Conservation (phyloP, 92 coral and sea anemone genomes). For the Palythoa heliodiscus region DNA sequence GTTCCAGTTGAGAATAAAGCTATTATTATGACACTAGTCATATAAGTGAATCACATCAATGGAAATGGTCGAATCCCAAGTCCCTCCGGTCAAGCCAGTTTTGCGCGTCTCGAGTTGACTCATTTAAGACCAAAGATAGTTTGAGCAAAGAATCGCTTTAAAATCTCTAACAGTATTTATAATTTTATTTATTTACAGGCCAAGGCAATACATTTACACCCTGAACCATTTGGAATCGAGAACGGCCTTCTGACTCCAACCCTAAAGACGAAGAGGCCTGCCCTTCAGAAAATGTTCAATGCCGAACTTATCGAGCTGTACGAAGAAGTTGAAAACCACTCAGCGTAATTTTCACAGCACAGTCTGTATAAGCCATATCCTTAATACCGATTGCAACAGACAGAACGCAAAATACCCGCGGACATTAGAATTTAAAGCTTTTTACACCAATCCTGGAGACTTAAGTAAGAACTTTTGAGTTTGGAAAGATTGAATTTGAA, state of each 20-base stretch:
- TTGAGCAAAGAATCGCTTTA: too few species aligned
- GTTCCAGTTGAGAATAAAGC: too few species aligned
- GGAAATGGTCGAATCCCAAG: too few species aligned
- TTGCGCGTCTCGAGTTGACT: too few species aligned
- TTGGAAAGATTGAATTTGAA: not conserved
- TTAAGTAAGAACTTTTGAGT: not conserved
- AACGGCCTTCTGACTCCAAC: constrained; percentile 87
- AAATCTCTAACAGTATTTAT: not conserved
- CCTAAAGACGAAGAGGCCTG: constrained; percentile 74
- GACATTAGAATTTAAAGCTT: not conserved
- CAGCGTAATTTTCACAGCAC: not conserved
- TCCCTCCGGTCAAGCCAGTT: too few species aligned
- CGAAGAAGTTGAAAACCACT: constrained; percentile 51
- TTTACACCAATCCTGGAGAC: not conserved
- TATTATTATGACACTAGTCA: too few species aligned
- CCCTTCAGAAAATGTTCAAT: constrained; percentile 60
- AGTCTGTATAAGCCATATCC: not conserved
- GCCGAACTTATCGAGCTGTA: constrained; percentile 63
- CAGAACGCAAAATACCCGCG: not conserved
- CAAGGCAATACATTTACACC: constrained; percentile 71
- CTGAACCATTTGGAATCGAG: constrained; percentile 79
- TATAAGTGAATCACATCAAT: too few species aligned
- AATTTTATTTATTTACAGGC: constrained; percentile 49
- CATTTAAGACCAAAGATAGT: too few species aligned
- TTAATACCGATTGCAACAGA: not conserved